Percentiles rank a stretch among this genome's conserved stretches.
Conservation (phyloP, 2,113 vertebrate genomes). For the Mus pahari region DNA sequence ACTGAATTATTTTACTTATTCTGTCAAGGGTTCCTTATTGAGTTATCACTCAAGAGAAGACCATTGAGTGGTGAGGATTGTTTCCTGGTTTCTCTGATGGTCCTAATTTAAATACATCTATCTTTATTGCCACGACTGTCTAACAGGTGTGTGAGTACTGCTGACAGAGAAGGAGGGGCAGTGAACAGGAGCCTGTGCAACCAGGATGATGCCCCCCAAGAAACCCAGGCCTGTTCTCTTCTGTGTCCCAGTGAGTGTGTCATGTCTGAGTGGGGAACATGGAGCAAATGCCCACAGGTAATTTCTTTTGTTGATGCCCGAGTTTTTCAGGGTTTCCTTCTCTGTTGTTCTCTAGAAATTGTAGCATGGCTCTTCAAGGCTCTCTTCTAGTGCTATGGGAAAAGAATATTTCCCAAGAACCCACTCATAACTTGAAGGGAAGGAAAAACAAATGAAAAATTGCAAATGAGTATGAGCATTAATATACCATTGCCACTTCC, state of each 20-base stretch:
- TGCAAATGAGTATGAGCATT: constrained; percentile 29
- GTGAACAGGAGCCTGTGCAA: constrained; percentile 90
- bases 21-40: background rate
- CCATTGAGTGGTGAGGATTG: background rate
- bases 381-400: constrained; percentile 56
- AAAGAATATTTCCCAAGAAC: constrained; percentile 49
- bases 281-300: constrained; percentile 95
- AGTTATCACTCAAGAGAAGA: background rate
- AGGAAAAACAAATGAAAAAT: background rate
- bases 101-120: background rate
- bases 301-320: constrained; percentile 13
- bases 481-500: constrained; percentile 50
- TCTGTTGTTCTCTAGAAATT: background rate
- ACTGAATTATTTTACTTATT: background rate
- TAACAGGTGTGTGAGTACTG: constrained; percentile 91
- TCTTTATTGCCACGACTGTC: background rate
- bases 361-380: background rate
- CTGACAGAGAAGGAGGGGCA: constrained; percentile 78
- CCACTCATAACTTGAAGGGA: background rate
- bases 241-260: constrained; percentile 94
- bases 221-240: constrained; percentile 90
- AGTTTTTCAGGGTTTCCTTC: background rate
- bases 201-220: constrained; percentile 88
- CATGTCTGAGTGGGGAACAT: constrained; percentile 93
- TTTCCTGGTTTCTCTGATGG: background rate